Evolutionary conservation across 2,888 invertebrate species (phyloP), one percentile per base, ranked within the genome.

Genomic region (Bimastos eiseni): DNA sequence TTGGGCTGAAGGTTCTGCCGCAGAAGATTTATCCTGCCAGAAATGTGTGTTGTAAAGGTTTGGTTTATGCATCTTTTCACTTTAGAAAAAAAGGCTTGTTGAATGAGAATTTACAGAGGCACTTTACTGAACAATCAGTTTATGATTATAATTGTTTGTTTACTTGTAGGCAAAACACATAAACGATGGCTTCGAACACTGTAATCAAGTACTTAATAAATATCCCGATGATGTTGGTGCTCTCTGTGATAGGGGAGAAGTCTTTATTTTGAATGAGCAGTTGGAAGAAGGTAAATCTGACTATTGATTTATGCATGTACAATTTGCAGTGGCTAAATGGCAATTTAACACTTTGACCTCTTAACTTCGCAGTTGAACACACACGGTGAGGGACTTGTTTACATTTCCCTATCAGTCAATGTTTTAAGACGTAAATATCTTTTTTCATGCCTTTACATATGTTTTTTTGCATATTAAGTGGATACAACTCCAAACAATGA

Each of bases 231-330:
- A 98, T 94, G 96, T 97, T 33, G 96, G 97, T 91, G 96, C 97
- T 17, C 96, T 97, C 92, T 98, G 98, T 95, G 98, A 98, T 95
- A 96, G 97, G 92, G 99, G 97, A 0, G 99, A 99, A 93, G 98
- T 98, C 17, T 97, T 98, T 95, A 95, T 99, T 70, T 96, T 96
- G 11, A 97, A 97, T 33, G 99, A 99, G 95, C 96, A 98, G 96
- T 99, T 96, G 95, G 98, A 98, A 93, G 98, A 98, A 96, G 97
- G 96, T 96, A 93, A 86, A 86, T 86, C 17, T 44, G 44, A 11
- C 2, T 44, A 19, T 44, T 44, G 44, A 44, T 44, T 11, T 44
- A 44, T 2, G 44, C 44, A 13, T 17, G 19, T 17, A 44, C 2
- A 17, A 44, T 19, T 11, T 44, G 13, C 2, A 44, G 11, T 19